A percentile compares a stretch with the other conserved stretches of the same genome.
These are phyloP conservation scores for Rhizoglyphus robini DNA, from an alignment of 1,140 invertebrate genomes.

Conservation along the genomic window DNA sequence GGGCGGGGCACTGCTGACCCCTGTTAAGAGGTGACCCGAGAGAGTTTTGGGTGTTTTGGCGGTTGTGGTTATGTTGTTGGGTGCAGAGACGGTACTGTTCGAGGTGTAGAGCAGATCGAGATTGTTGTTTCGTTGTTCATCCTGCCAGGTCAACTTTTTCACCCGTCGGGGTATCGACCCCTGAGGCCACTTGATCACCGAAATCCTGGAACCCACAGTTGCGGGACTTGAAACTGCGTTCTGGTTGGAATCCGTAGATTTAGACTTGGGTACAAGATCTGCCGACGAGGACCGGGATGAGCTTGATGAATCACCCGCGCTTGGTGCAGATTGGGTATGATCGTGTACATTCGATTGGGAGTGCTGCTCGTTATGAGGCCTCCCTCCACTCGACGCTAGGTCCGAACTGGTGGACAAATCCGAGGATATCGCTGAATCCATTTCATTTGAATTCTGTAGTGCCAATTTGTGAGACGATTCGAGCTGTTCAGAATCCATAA, in stretches of 20 bases:
- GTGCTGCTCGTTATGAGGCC: background rate
- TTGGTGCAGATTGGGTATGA: background rate
- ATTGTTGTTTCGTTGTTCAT: constrained; percentile 36
- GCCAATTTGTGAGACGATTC: background rate
- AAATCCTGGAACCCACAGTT: constrained; percentile 18
- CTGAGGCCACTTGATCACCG: constrained; percentile 30
- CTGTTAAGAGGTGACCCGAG: background rate
- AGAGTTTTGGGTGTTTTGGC: background rate
- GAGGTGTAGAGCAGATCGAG: constrained; percentile 8
- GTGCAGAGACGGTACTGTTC: background rate
- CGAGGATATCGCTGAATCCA: background rate
- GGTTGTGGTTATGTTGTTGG: background rate
- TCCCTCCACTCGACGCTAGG: background rate
- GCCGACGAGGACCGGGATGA: constrained; percentile 16
- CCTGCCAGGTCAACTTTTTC: constrained; percentile 58
- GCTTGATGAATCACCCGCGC: background rate
- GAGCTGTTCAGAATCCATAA: background rate
- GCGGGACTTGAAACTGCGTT: background rate
- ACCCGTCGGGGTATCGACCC: constrained; percentile 49
- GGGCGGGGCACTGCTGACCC: no score
- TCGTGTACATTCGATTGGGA: background rate
- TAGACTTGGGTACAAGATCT: background rate
- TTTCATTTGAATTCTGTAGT: background rate
- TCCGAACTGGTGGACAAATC: background rate
- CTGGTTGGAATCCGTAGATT: background rate